Evolutionary conservation across 2,888 invertebrate genomes (phyloP), one percentile per base, ranked within the genome.

Genomic region (Sinopyrophorus schimmeli): DNA sequence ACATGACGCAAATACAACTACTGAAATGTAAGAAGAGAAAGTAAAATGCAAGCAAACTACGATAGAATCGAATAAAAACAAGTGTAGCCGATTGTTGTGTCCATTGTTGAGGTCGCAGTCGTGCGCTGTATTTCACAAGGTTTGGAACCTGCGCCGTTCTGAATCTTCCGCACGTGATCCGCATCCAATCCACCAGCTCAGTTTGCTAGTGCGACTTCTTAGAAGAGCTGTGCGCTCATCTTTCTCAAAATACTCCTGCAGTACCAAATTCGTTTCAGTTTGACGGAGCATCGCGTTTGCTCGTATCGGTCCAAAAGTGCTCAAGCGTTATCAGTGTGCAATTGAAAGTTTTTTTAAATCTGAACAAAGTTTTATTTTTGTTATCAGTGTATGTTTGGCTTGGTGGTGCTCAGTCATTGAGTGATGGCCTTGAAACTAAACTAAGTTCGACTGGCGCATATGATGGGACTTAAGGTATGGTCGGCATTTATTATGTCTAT

Each of bases 171-270:
- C 50, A 50, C 50, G 50, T 50, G 50, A 50, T 50, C 30, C 23
- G 38, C 26, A 32, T 24, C 38, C 47, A 47, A 30, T 47, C 41
- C 41, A 37, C 28, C 41, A 21, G 41, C 47, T 28, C 28, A 18
- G 23, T 27, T 16, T 11, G 18, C 26, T 27, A 50, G 49, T 50
- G 39, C 21, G 17, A 48, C 55, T 70, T 69, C 69, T 61, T 58
- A 61, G 70, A 68, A 69, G 59, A 48, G 58, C 54, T 56, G 61
- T 67, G 64, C 61, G 66, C 64, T 68, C 68, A 68, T 67, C 65
- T 61, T 59, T 67, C 69, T 67, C 63, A 68, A 69, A 70, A 69
- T 69, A 70, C 55, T 61, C 56, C 32, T 34, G 41, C 43, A 10
- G 11, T 17, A 60, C 55, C 57, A 50, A 57, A 55, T 60, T 58